Conservation (phyloP, 2,797 vertebrate genomes). For the Cossypha heuglini region DNA sequence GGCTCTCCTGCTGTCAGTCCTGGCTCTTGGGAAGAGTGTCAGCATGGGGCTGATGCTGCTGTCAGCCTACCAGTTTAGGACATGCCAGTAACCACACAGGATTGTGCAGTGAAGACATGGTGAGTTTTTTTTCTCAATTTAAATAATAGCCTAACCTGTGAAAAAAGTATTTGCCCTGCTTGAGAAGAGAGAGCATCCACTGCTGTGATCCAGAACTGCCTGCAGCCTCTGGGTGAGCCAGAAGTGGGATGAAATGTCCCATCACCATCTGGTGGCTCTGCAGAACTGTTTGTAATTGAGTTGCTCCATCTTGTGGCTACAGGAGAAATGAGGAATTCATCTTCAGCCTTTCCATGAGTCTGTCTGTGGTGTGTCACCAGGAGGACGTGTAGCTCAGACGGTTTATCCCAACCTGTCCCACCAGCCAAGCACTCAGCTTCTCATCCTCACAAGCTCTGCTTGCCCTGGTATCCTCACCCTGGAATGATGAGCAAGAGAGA, state of each 20-base stretch:
- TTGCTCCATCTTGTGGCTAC: conserved; percentile 46
- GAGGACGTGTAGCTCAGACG: background rate
- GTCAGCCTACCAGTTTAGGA: background rate
- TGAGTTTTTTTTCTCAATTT: background rate
- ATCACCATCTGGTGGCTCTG: background rate
- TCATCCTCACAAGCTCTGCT: background rate
- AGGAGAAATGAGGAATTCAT: background rate
- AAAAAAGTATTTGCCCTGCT: background rate
- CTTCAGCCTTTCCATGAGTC: background rate
- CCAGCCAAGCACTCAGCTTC: accelerated
- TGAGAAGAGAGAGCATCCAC: background rate
- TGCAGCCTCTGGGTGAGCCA: background rate
- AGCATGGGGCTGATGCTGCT: background rate
- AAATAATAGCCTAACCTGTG: background rate
- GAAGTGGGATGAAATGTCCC: background rate
- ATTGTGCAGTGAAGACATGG: background rate
- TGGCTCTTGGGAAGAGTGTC: background rate
- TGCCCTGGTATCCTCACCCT: background rate
- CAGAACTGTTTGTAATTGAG: background rate
- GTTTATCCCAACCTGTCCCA: background rate
- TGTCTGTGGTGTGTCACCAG: background rate
- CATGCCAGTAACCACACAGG: background rate
- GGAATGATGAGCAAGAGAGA: background rate
- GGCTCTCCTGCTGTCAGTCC: background rate
- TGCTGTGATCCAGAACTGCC: background rate